Evolutionary conservation across 2,888 invertebrate genomes (phyloP).

Genomic region (Philopedon plagiatum): DNA sequence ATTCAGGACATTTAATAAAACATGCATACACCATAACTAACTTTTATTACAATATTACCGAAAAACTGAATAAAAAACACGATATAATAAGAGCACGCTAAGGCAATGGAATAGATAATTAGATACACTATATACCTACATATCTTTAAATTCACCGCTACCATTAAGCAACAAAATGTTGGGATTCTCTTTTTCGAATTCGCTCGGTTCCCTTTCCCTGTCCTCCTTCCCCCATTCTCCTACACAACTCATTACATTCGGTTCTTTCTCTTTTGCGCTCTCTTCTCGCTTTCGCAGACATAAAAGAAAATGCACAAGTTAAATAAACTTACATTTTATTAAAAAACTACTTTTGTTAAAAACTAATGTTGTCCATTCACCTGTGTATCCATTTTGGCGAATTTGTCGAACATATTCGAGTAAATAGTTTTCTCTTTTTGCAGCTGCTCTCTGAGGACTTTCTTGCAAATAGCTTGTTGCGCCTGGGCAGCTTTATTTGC

Average conservation of each 20-base stretch:
- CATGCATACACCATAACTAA: background rate
- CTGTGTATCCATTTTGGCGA: slow-evolving; percentile 85
- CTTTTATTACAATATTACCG: slow-evolving; percentile 18
- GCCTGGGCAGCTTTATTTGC: slow-evolving; percentile 90
- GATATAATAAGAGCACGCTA: background rate
- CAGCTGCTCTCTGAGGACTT: slow-evolving; percentile 81
- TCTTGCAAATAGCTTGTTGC: slow-evolving; percentile 81
- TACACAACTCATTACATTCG: slow-evolving; percentile 82
- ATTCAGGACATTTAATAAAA: background rate
- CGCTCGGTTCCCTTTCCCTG: slow-evolving; percentile 79
- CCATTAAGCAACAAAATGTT: slow-evolving; percentile 83
- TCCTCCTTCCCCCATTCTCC: slow-evolving; percentile 83
- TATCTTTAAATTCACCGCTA: slow-evolving; percentile 82
- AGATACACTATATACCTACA: slow-evolving; percentile 73
- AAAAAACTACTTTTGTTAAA: background rate
- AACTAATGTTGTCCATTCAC: slow-evolving; percentile 67
- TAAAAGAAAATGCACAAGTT: slow-evolving; percentile 26
- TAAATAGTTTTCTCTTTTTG: slow-evolving; percentile 89
- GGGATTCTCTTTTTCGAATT: slow-evolving; percentile 85
- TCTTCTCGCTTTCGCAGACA: slow-evolving; percentile 76
- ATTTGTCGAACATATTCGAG: slow-evolving; percentile 96
- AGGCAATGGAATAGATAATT: background rate
- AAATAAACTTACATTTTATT: slow-evolving; percentile 21
- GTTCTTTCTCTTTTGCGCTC: slow-evolving; percentile 76
- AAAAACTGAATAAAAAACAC: too few relatives aligned